Evolutionary conservation across 2,888 invertebrate genomes (phyloP).

Genomic region (Rambutsinella grinnellia): DNA sequence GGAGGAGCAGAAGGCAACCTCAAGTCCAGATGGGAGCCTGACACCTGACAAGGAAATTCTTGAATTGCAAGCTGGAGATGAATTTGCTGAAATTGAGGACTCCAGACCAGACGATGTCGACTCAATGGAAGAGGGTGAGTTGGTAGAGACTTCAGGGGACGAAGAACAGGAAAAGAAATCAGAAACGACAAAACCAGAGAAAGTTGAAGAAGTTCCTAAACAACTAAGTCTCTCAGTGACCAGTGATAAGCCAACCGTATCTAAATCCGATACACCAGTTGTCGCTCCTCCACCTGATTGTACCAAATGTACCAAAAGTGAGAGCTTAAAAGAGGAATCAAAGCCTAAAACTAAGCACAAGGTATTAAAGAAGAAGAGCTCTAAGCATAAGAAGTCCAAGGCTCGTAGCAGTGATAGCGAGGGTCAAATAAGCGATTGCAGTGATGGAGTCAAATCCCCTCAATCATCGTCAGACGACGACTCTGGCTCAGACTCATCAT

Average conservation of each 20-base stretch:
- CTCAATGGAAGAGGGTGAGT: conserved; percentile 8
- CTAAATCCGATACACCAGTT: too few relatives aligned
- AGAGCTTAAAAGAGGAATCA: not conserved
- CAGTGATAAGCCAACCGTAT: conserved; percentile 69
- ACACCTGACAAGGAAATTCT: too few relatives aligned
- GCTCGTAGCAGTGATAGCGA: not conserved
- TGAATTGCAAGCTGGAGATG: too few relatives aligned
- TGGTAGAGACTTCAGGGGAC: conserved; percentile 56
- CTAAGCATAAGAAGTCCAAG: not conserved
- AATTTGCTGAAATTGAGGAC: too few relatives aligned
- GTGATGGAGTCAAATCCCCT: not conserved
- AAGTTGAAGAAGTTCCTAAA: conserved; percentile 4
- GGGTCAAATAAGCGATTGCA: not conserved
- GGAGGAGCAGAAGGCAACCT: not conserved
- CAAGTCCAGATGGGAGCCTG: not conserved
- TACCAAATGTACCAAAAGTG: not conserved
- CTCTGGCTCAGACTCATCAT: conserved; percentile 31
- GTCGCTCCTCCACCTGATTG: not conserved
- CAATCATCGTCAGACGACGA: conserved; percentile 11
- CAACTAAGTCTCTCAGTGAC: not conserved
- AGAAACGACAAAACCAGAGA: too few relatives aligned
- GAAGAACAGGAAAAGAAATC: conserved; percentile 62
- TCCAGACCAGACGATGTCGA: too few relatives aligned
- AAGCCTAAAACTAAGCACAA: not conserved
- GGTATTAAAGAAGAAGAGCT: not conserved